phyloP scores from a whole-genome alignment of 2,888 invertebrate species.

The Keiferia lycopersicella region DNA sequence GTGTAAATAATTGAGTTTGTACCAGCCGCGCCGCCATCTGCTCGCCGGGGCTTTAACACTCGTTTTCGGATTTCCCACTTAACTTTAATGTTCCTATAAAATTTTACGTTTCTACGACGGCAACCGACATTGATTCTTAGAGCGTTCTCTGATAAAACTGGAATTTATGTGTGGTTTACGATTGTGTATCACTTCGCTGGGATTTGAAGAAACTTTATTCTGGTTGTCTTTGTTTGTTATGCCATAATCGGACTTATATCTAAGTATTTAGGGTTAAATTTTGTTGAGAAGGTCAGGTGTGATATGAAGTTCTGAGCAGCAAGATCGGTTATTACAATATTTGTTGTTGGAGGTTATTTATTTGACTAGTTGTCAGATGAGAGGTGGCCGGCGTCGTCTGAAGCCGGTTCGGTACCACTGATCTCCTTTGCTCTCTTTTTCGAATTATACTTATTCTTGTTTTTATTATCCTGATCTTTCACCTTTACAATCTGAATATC shows the following conservation, averaged over 20 bases:
- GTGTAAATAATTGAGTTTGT: conserved; percentile 81
- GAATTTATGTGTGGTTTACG: conserved; percentile 43
- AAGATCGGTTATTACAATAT: conserved; percentile 73
- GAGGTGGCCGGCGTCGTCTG: conserved; percentile 54
- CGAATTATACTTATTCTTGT: conserved; percentile 1
- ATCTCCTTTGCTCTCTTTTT: conserved; percentile 42
- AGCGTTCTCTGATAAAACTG: conserved; percentile 40
- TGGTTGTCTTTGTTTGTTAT: conserved; percentile 47
- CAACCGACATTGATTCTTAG: conserved; percentile 52
- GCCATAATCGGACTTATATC: conserved; percentile 55
- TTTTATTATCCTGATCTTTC: conserved; percentile 7
- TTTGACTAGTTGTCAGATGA: conserved; percentile 64
- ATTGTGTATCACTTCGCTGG: conserved; percentile 61
- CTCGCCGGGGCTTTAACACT: conserved; percentile 68
- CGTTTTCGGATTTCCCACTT: conserved; percentile 79
- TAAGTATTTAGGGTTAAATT: conserved; percentile 49
- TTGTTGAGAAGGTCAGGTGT: conserved; percentile 43
- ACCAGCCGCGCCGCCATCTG: conserved; percentile 75
- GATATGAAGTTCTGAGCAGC: conserved; percentile 44
- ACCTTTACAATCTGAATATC: neutral
- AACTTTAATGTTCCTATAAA: conserved; percentile 78
- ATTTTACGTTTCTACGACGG: conserved; percentile 57
- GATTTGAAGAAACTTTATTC: conserved; percentile 61
- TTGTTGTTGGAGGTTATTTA: conserved; percentile 75
- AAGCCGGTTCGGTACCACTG: conserved; percentile 55